Evolutionary conservation across 2,888 invertebrate genomes (phyloP).

Genomic region (Ichneumon xanthorius): DNA sequence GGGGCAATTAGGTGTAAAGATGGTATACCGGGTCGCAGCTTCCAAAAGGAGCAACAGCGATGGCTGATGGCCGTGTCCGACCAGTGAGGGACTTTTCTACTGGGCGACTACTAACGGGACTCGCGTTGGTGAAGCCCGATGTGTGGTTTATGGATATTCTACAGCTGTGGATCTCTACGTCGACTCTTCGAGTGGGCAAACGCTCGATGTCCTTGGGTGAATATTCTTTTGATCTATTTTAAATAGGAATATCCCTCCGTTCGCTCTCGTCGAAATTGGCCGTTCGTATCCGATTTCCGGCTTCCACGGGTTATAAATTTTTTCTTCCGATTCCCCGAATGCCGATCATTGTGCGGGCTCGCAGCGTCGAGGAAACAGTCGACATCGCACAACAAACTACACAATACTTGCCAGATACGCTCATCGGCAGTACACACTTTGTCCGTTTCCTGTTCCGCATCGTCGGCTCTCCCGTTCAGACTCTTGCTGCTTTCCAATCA

Average conservation of each 20-base stretch:
- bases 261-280: not conserved
- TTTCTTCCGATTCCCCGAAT: not conserved
- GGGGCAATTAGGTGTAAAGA: conserved; percentile 38
- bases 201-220: not conserved
- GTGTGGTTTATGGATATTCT: not conserved
- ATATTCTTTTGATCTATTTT: not conserved
- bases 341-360: not conserved
- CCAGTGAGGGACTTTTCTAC: conserved; percentile 8
- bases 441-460: conserved; percentile 42
- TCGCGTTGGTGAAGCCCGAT: not conserved
- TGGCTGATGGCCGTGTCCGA: not conserved
- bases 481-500: conserved; percentile 51
- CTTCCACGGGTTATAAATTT: no score
- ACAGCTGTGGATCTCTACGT: not conserved
- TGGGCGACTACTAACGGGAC: conserved; percentile 1
- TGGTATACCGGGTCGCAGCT: not conserved
- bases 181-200: not conserved
- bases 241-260: not conserved
- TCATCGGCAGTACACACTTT: not conserved
- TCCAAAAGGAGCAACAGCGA: not conserved
- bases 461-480: conserved; percentile 46
- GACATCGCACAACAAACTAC: not conserved
- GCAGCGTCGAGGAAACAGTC: not conserved
- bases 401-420: not conserved
- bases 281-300: not conserved